Evolutionary conservation across 2,888 invertebrate species (phyloP).

Genomic region (Crocallis elinguaria): DNA sequence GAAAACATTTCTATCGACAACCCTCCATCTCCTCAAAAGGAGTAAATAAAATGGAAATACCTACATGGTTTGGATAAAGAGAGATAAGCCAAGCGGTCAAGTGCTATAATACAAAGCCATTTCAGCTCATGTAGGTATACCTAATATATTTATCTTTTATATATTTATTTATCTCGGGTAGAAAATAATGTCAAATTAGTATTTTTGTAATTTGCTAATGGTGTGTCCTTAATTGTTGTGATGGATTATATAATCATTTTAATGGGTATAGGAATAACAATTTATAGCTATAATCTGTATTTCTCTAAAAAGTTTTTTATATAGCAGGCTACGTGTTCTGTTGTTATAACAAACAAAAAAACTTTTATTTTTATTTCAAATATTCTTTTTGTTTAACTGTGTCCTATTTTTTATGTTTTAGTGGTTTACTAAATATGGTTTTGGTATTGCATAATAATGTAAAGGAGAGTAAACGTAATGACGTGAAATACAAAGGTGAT

Average conservation of each 20-base stretch:
- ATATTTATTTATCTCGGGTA: conserved; percentile 3
- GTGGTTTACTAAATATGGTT: conserved; percentile 8
- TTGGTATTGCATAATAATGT: background rate
- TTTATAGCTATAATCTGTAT: conserved; percentile 1
- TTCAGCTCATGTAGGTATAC: conserved; percentile 24
- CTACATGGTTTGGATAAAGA: background rate
- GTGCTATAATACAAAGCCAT: conserved; percentile 6
- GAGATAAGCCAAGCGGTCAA: conserved; percentile 6
- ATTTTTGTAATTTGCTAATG: conserved; percentile 27
- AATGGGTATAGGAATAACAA: background rate
- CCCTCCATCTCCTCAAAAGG: conserved; percentile 20
- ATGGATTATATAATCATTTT: conserved; percentile 31
- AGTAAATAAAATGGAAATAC: conserved; percentile 18
- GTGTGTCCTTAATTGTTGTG: conserved; percentile 34
- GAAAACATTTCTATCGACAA: conserved; percentile 39
- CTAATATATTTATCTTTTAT: background rate
- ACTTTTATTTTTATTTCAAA: conserved; percentile 1
- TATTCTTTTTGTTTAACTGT: conserved; percentile 11
- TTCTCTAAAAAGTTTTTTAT: conserved; percentile 9
- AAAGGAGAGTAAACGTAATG: too few relatives aligned
- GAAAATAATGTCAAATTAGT: background rate
- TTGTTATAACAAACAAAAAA: conserved; percentile 1
- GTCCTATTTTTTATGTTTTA: conserved; percentile 29
- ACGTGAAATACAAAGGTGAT: background rate
- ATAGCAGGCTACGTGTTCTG: conserved; percentile 7